Conservation (phyloP, 2,888 invertebrate genomes). For the Subacronicta megacephala region DNA sequence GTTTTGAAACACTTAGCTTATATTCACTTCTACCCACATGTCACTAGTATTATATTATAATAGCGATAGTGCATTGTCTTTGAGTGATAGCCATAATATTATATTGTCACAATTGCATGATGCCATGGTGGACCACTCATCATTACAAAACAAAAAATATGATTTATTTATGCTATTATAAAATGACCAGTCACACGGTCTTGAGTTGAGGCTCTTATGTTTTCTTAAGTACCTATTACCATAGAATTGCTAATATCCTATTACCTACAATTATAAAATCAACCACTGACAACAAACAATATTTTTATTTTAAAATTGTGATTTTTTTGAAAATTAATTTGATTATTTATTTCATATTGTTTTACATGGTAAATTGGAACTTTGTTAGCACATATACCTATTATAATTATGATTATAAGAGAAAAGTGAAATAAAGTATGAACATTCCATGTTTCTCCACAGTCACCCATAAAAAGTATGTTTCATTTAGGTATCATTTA, state of each 20-base stretch:
- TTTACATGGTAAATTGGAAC: constrained; percentile 13
- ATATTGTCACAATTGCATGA: constrained; percentile 5
- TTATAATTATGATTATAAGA: constrained; percentile 40
- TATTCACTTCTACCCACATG: constrained; percentile 18
- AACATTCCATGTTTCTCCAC: constrained; percentile 44
- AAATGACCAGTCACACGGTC: constrained; percentile 13
- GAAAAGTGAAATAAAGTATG: constrained; percentile 49
- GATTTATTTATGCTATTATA: constrained; percentile 9
- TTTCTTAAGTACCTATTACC: too few relatives aligned
- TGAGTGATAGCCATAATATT: constrained; percentile 24
- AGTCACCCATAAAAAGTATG: constrained; percentile 6
- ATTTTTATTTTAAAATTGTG: constrained; percentile 25
- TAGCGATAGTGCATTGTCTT: constrained; percentile 34
- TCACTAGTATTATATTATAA: constrained; percentile 21
- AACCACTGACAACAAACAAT: constrained; percentile 20
- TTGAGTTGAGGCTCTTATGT: constrained; percentile 39
- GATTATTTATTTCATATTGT: constrained; percentile 17
- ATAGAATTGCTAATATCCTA: neutral
- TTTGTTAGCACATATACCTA: constrained; percentile 18
- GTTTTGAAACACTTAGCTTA: constrained; percentile 36
- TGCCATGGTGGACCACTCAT: constrained; percentile 12
- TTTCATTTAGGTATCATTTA: constrained; percentile 14
- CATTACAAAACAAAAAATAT: constrained; percentile 43
- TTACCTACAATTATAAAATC: constrained; percentile 8
- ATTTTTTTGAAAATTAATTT: constrained; percentile 14